phyloP scores from a whole-genome alignment of 1,140 invertebrate genomes.

The Lasioglossum albipes region DNA sequence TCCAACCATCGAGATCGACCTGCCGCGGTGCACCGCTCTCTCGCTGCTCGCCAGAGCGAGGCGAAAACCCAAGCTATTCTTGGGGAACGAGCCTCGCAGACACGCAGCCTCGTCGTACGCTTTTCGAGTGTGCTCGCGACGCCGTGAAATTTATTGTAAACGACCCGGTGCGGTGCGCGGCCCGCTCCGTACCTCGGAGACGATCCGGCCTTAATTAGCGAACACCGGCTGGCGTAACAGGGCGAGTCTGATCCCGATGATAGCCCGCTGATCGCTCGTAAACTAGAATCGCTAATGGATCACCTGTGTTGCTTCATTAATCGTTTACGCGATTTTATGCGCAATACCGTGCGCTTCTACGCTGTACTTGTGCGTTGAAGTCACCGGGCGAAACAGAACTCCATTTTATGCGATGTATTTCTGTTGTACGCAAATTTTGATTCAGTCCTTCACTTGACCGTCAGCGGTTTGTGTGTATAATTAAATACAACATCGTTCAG shows the following conservation, averaged over 20 bases:
- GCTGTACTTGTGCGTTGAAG: too few species aligned
- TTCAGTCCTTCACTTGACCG: too few species aligned
- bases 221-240: not conserved
- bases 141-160: constrained; percentile 18
- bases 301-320: too few species aligned
- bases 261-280: not conserved
- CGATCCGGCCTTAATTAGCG: not conserved
- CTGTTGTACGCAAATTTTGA: too few species aligned
- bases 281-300: not conserved
- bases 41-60: constrained; percentile 61
- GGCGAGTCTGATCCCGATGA: not conserved
- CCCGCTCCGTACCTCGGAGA: not conserved
- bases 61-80: constrained; percentile 54
- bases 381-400: too few species aligned
- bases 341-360: too few species aligned
- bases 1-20: constrained; percentile 60
- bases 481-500: too few species aligned
- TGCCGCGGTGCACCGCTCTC: constrained; percentile 52
- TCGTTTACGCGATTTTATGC: not conserved
- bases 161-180: not conserved
- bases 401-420: too few species aligned
- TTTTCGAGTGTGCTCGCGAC: constrained; percentile 27
- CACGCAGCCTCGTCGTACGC: constrained; percentile 23
- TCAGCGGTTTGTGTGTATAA: too few species aligned
- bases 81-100: constrained; percentile 25